Percentiles rank a stretch among this genome's conserved stretches.
Evolutionary conservation across 2,113 vertebrate species (phyloP).

Genomic region (Elanoides forficatus): DNA sequence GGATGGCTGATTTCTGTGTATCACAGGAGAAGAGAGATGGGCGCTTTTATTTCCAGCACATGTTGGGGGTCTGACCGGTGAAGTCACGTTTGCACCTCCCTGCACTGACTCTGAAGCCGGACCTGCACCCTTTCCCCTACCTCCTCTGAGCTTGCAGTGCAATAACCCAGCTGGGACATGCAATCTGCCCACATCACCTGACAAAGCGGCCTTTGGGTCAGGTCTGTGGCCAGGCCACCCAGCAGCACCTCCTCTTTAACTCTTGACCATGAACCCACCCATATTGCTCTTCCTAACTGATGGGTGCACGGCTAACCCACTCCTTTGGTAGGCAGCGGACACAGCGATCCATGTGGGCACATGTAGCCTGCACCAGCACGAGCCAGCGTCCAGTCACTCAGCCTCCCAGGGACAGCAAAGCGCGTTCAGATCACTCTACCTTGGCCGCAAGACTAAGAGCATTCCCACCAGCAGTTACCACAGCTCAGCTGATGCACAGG

Average conservation of each 20-base stretch:
- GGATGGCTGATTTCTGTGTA: background rate
- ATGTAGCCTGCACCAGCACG: rapidly evolving
- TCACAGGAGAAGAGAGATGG: background rate
- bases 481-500: rapidly evolving
- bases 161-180: background rate
- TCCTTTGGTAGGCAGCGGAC: background rate
- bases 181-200: rapidly evolving
- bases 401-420: background rate
- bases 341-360: rapidly evolving
- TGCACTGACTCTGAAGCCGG: rapidly evolving
- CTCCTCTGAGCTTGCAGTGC: background rate
- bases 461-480: background rate
- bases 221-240: background rate
- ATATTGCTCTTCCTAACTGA: background rate
- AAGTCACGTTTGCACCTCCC: background rate
- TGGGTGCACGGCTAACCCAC: background rate
- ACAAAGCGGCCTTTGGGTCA: background rate
- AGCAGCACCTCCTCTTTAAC: background rate
- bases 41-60: background rate
- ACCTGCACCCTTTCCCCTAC: background rate
- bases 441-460: rapidly evolving
- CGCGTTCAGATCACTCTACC: background rate
- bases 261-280: background rate
- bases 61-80: rapidly evolving
- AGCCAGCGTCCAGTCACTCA: rapidly evolving